phyloP scores from a whole-genome alignment of 2,797 vertebrate genomes.

The Enteromius viviparus region DNA sequence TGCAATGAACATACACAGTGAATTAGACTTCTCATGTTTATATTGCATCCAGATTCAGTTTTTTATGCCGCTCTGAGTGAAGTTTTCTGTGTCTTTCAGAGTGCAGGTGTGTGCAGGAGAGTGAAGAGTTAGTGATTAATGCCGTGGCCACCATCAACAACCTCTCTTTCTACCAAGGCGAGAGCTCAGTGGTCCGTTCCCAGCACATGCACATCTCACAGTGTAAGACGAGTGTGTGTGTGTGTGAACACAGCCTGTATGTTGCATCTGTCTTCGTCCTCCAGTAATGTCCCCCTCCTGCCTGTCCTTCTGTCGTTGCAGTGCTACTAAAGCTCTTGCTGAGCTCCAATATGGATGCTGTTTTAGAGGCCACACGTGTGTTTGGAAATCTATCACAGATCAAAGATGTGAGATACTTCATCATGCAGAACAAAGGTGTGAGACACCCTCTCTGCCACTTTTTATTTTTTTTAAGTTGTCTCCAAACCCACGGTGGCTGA shows the following conservation, averaged over 20 bases:
- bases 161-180: conserved; percentile 88
- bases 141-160: conserved; percentile 88
- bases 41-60: neutral
- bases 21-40: neutral
- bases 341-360: conserved; percentile 84
- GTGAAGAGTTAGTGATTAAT: conserved; percentile 89
- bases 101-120: conserved; percentile 81
- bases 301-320: conserved; percentile 60
- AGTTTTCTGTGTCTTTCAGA: conserved; percentile 73
- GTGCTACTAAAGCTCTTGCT: conserved; percentile 88
- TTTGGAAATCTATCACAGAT: conserved; percentile 92
- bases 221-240: conserved; percentile 75
- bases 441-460: conserved; percentile 1
- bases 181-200: conserved; percentile 77
- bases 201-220: conserved; percentile 80
- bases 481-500: neutral
- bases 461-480: neutral
- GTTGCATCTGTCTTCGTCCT: neutral
- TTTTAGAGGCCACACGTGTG: conserved; percentile 89
- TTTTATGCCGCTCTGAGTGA: neutral
- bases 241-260: neutral
- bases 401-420: conserved; percentile 85
- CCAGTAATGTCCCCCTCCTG: neutral
- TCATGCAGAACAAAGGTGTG: conserved; percentile 87
- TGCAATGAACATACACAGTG: neutral